A percentile compares a stretch with the other conserved stretches of the same genome.
Conservation (phyloP, 1,140 invertebrate species). For the Zaprionus inermis region DNA sequence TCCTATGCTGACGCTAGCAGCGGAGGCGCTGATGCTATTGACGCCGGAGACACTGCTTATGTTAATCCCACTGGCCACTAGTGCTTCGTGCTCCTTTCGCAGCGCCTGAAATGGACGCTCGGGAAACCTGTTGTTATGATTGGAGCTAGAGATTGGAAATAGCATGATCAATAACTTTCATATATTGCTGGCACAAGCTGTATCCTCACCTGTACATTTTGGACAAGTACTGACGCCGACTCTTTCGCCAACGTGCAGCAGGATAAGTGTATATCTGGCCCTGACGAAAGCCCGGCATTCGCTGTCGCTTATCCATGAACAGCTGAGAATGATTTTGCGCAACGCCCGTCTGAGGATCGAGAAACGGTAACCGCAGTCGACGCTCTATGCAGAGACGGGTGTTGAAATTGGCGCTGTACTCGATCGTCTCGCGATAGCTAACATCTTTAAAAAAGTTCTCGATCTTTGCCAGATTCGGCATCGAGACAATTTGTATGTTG, state of each 20-base stretch:
- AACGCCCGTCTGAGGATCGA: slow-evolving; percentile 98
- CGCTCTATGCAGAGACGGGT: slow-evolving; percentile 95
- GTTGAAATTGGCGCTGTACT: slow-evolving; percentile 97
- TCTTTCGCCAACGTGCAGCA: slow-evolving; percentile 80
- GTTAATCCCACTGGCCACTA: slow-evolving; percentile 61
- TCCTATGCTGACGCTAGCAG: slow-evolving; percentile 23
- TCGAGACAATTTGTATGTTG: slow-evolving; percentile 89
- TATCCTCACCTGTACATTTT: slow-evolving; percentile 81
- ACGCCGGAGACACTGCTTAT: slow-evolving; percentile 6
- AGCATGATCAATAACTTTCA: background rate
- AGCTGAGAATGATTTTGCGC: slow-evolving; percentile 97
- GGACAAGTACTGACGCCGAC: slow-evolving; percentile 80
- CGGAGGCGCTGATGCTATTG: background rate
- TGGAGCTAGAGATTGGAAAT: background rate
- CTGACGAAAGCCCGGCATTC: slow-evolving; percentile 94
- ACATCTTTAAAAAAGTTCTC: slow-evolving; percentile 94
- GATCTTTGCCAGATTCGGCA: slow-evolving; percentile 90
- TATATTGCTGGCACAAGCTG: background rate
- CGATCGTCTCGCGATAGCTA: slow-evolving; percentile 95
- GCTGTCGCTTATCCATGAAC: slow-evolving; percentile 94
- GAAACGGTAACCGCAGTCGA: slow-evolving; percentile 95
- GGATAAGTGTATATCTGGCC: slow-evolving; percentile 98
- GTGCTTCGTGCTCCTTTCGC: slow-evolving; percentile 77
- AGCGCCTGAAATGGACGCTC: slow-evolving; percentile 81
- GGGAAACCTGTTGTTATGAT: slow-evolving; percentile 66